A percentile compares a stretch with the other conserved stretches of the same genome.
Conservation (phyloP, 2,888 invertebrate species). For the Plebejus anna region DNA sequence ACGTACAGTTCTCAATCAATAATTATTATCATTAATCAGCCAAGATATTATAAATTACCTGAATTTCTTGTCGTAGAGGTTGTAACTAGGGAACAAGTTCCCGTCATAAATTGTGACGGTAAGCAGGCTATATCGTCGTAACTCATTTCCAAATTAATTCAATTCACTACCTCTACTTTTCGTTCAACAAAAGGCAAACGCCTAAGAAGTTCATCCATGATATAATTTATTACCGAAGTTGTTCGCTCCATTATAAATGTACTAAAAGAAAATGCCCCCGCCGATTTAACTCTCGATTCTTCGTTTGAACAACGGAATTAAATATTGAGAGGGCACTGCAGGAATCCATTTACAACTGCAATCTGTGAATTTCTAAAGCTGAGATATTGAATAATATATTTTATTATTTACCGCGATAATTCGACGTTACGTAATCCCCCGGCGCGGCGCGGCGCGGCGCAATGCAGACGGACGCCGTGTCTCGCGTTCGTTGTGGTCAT, state of each 20-base stretch:
- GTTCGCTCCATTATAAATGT: slow-evolving; percentile 18
- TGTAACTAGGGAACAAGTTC: slow-evolving; percentile 10
- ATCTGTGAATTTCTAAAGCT: slow-evolving; percentile 45
- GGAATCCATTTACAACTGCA: slow-evolving; percentile 54
- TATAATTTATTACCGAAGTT: slow-evolving; percentile 26
- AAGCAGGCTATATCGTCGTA: slow-evolving; percentile 13
- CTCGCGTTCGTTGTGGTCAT: slow-evolving; percentile 16
- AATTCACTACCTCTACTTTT: slow-evolving; percentile 25
- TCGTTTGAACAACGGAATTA: slow-evolving; percentile 69
- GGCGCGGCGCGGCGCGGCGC: slow-evolving; percentile 57
- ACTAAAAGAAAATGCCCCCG: slow-evolving; percentile 13
- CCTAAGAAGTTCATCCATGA: slow-evolving; percentile 25
- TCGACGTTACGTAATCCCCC: slow-evolving; percentile 63
- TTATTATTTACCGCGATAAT: slow-evolving; percentile 65
- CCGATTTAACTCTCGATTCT: slow-evolving; percentile 50
- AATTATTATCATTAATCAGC: neutral
- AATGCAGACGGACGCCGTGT: slow-evolving; percentile 48
- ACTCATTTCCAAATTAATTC: slow-evolving; percentile 26
- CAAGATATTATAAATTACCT: neutral
- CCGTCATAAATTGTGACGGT: slow-evolving; percentile 18
- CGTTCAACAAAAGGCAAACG: slow-evolving; percentile 26
- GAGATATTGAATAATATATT: slow-evolving; percentile 59
- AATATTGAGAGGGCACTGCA: slow-evolving; percentile 58
- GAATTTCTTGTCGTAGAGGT: neutral
- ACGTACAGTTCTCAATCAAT: neutral